Evolutionary conservation across 2,113 vertebrate species (phyloP).

Genomic region (Speoplatyrhinus poulsoni): DNA sequence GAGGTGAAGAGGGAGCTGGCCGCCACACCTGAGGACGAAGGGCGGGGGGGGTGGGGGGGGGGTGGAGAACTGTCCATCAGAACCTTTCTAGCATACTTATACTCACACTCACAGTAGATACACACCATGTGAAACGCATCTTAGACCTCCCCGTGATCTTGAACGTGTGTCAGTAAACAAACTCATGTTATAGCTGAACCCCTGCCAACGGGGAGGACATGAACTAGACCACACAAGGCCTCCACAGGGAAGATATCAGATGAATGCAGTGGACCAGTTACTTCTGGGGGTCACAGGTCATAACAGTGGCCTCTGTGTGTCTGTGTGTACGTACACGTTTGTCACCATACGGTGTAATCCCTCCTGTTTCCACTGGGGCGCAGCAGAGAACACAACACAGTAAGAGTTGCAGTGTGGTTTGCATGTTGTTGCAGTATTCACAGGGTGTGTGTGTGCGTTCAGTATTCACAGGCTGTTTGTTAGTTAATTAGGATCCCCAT

Average conservation of each 20-base stretch:
- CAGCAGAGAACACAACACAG: slow-evolving; percentile 75
- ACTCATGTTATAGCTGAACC: no score
- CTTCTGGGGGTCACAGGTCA: no score
- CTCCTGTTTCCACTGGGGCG: slow-evolving; percentile 76
- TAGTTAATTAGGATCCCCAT: not conserved
- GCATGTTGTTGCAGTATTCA: no score
- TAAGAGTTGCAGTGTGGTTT: slow-evolving; percentile 27
- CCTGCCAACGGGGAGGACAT: no score
- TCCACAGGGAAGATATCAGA: no score
- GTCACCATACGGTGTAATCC: slow-evolving; percentile 75
- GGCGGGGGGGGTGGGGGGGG: not conserved
- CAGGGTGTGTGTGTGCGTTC: slow-evolving; percentile 25
- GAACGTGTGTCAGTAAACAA: no score
- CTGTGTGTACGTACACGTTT: not conserved
- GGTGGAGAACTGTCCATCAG: not conserved
- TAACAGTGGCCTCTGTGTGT: no score
- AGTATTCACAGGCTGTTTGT: not conserved
- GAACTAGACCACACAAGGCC: no score
- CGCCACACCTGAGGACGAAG: slow-evolving; percentile 76
- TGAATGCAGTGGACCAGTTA: no score
- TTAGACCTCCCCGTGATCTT: no score
- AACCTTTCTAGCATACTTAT: not conserved
- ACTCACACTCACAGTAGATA: slow-evolving; percentile 28
- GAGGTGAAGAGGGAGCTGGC: slow-evolving; percentile 89
- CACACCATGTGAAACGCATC: no score